These are phyloP conservation scores for Vanessa atalanta DNA, from an alignment of 1,140 invertebrate species.

Conservation along the genomic window DNA sequence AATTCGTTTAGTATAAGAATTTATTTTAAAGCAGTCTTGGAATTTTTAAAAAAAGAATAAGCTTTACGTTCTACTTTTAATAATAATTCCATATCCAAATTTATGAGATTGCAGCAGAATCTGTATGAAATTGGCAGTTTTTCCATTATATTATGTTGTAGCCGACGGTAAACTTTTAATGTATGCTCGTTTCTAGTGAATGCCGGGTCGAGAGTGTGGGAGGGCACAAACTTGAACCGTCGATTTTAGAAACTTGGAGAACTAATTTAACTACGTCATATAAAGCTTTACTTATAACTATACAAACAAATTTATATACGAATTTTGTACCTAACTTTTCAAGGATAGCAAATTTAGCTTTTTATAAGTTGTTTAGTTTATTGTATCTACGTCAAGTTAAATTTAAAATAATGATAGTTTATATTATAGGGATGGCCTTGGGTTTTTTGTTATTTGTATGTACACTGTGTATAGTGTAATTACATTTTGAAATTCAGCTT, in stretches of 20 bases:
- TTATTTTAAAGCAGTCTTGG: no score
- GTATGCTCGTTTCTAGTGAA: slow-evolving; percentile 66
- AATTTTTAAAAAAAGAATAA: no score
- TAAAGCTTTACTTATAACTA: slow-evolving; percentile 50
- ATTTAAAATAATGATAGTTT: no score
- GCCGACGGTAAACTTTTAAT: slow-evolving; percentile 70
- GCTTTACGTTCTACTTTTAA: no score
- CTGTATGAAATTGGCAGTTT: slow-evolving; percentile 32
- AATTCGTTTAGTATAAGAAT: no score
- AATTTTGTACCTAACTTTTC: slow-evolving; percentile 53
- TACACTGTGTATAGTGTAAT: no score
- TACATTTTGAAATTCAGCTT: no score
- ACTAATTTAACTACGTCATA: slow-evolving; percentile 75
- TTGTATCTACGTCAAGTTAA: no score
- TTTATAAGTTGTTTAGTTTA: no score
- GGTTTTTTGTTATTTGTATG: no score
- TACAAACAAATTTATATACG: slow-evolving; percentile 65
- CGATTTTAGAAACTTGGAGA: slow-evolving; percentile 73
- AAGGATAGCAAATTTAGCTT: no score
- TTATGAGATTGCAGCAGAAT: neutral
- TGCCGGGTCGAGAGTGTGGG: slow-evolving; percentile 43
- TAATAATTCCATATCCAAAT: neutral
- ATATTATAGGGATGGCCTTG: no score
- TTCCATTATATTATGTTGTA: slow-evolving; percentile 54
- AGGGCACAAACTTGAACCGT: slow-evolving; percentile 65